Conservation (phyloP, 2,888 invertebrate genomes). For the Harpagoxenus sublaevis region DNA sequence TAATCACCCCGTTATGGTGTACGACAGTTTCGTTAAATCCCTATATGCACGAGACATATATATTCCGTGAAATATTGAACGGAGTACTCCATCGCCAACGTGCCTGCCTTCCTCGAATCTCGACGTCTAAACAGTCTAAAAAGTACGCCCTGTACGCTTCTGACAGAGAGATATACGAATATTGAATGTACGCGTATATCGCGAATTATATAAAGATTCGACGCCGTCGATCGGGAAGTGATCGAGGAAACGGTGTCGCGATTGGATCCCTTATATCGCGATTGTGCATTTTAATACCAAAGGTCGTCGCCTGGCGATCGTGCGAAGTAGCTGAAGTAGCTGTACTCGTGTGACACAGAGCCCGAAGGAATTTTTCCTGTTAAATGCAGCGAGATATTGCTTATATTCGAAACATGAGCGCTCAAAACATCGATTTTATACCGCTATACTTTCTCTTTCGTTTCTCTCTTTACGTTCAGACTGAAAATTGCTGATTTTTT, state of each 20-base stretch:
- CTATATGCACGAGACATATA: slow-evolving; percentile 27
- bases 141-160: slow-evolving; percentile 10
- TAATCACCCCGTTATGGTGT: slow-evolving; percentile 44
- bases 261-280: background rate
- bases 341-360: background rate
- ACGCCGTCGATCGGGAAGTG: slow-evolving; percentile 1
- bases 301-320: background rate
- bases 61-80: slow-evolving; percentile 29
- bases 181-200: slow-evolving; percentile 16
- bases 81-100: background rate
- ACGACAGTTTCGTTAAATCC: slow-evolving; percentile 31
- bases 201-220: slow-evolving; percentile 13
- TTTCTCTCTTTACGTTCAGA: slow-evolving; percentile 23
- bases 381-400: slow-evolving; percentile 54
- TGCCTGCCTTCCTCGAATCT: background rate
- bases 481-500: slow-evolving; percentile 6
- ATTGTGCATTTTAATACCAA: slow-evolving; percentile 15
- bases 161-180: background rate
- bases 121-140: slow-evolving; percentile 16
- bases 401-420: slow-evolving; percentile 38
- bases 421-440: slow-evolving; percentile 12
- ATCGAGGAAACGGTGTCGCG: slow-evolving; percentile 12
- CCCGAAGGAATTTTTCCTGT: slow-evolving; percentile 10
- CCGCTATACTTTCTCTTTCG: slow-evolving; percentile 51
- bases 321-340: slow-evolving; percentile 3